Percentiles rank a stretch among this genome's conserved stretches.
phyloP scores from a whole-genome alignment of 64 coral and sea anemone species.

The Cladopsammia gracilis region DNA sequence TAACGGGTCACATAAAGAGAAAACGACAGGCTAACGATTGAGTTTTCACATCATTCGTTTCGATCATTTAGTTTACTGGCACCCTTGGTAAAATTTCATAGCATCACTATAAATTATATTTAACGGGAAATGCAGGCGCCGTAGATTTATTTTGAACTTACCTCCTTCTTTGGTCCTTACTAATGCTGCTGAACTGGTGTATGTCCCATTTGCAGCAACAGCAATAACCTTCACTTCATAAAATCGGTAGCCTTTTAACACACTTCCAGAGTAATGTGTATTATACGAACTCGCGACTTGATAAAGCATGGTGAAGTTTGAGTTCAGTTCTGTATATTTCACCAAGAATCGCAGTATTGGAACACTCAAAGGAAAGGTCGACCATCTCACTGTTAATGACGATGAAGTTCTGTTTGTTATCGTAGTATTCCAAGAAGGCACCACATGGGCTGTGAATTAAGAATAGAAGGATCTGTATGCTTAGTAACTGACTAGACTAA shows the following conservation, averaged over 20 bases:
- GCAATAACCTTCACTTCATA: constrained; percentile 13
- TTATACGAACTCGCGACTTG: not conserved
- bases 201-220: constrained; percentile 14
- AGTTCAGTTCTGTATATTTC: not conserved
- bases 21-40: too few species aligned
- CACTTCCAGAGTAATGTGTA: not conserved
- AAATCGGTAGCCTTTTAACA: not conserved
- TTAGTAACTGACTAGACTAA: too few species aligned
- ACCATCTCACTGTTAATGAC: not conserved
- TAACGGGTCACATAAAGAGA: too few species aligned
- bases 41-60: too few species aligned
- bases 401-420: not conserved
- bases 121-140: too few species aligned
- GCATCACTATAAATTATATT: too few species aligned
- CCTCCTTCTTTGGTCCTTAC: constrained; percentile 22
- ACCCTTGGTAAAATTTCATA: too few species aligned
- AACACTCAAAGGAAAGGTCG: not conserved
- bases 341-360: not conserved
- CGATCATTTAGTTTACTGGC: too few species aligned
- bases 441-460: not conserved
- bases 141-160: not conserved
- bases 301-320: not conserved
- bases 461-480: not conserved
- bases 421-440: not conserved
- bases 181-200: not conserved